These are phyloP conservation scores for Hyposmocoma kahamanoa DNA, from an alignment of 1,140 invertebrate genomes.

Conservation along the genomic window DNA sequence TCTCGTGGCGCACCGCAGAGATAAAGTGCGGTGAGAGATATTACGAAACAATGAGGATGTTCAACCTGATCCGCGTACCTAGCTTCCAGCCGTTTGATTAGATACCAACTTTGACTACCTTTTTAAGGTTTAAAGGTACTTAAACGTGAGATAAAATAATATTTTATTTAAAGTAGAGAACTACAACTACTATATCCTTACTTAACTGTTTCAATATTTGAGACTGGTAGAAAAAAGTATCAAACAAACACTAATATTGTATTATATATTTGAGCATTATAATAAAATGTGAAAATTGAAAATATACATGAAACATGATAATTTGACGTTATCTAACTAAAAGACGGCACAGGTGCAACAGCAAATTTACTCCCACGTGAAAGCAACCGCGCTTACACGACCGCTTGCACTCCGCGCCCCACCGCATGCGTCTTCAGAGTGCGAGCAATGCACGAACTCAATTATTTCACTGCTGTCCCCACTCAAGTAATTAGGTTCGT, in stretches of 20 bases:
- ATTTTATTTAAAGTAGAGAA: no score
- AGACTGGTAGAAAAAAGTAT: no score
- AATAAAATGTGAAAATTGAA: neutral
- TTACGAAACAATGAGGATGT: constrained; percentile 7
- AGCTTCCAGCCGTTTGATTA: neutral
- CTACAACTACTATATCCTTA: no score
- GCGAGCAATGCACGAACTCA: neutral
- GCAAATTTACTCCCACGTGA: constrained; percentile 31
- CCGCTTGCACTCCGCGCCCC: neutral
- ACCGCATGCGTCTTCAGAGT: constrained; percentile 7
- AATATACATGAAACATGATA: constrained; percentile 14
- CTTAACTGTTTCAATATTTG: no score
- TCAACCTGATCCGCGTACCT: constrained; percentile 14
- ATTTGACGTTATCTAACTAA: constrained; percentile 27
- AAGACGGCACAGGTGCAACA: constrained; percentile 19
- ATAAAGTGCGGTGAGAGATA: constrained; percentile 30
- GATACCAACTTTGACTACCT: neutral
- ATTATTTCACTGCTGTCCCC: constrained; percentile 1
- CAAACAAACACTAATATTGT: no score
- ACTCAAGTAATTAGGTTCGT: neutral
- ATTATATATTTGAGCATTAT: neutral
- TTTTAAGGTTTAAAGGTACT: no score
- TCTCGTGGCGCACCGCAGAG: constrained; percentile 20
- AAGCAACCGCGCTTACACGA: constrained; percentile 18
- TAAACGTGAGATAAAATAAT: no score